Conservation (phyloP, 2,888 invertebrate genomes). For the Oscheius myriophilus region DNA sequence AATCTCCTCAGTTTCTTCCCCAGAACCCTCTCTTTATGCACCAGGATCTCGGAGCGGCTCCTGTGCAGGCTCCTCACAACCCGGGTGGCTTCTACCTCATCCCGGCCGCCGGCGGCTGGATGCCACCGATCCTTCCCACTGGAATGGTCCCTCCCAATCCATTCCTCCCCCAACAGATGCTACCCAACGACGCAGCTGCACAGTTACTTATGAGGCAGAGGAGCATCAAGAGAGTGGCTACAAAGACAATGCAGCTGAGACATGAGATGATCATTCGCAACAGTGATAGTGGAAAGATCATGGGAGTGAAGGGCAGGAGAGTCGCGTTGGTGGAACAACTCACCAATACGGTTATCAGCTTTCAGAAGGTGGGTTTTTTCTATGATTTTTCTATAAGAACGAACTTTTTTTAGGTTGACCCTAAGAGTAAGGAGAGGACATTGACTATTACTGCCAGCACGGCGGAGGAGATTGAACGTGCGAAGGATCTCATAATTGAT, state of each 20-base stretch:
- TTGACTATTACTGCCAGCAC: slow-evolving; percentile 93
- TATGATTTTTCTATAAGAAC: background rate
- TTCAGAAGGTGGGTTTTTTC: slow-evolving; percentile 79
- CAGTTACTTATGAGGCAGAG: slow-evolving; percentile 48
- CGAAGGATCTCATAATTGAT: slow-evolving; percentile 91
- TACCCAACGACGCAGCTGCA: slow-evolving; percentile 37
- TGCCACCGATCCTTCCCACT: slow-evolving; percentile 45
- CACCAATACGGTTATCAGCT: slow-evolving; percentile 97
- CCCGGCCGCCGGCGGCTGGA: slow-evolving; percentile 53
- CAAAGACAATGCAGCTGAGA: slow-evolving; percentile 80
- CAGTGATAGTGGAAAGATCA: slow-evolving; percentile 95
- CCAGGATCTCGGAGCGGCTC: slow-evolving; percentile 10
- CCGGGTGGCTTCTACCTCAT: slow-evolving; percentile 57
- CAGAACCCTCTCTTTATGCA: slow-evolving; percentile 23
- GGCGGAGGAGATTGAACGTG: slow-evolving; percentile 90
- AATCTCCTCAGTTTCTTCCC: slow-evolving; percentile 31
- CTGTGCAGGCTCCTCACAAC: slow-evolving; percentile 13
- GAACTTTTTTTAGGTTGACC: slow-evolving; percentile 77
- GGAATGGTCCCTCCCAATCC: slow-evolving; percentile 48
- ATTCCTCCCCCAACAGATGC: slow-evolving; percentile 44
- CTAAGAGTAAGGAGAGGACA: slow-evolving; percentile 90
- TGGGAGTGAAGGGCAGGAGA: slow-evolving; percentile 80
- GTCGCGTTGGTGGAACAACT: slow-evolving; percentile 98
- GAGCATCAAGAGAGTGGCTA: slow-evolving; percentile 38
- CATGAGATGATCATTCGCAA: slow-evolving; percentile 94